Evolutionary conservation across 2,888 invertebrate genomes (phyloP), one percentile per base, ranked within the genome.

Genomic region (Dolichopus griseipennis): DNA sequence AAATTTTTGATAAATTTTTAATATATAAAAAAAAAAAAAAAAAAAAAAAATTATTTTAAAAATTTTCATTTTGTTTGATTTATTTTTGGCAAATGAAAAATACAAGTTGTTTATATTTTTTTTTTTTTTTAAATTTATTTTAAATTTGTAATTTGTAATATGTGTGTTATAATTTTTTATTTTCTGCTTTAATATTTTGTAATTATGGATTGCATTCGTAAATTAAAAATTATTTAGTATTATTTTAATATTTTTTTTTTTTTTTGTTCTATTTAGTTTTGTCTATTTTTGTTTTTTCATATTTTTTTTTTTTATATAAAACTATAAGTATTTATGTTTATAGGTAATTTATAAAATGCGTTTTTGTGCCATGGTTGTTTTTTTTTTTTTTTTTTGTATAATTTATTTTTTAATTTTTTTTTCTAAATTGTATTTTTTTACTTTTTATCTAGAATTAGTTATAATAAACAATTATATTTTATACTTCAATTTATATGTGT

Each of bases 371-470:
- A 52, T 52, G 52, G 52, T 52, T 52, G 9, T 52, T 52, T 52
- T 12, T 52, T 4, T 43, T 10, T 43, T 43, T 43, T 15, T 9
- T 52, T 52, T 52, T 52, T 27, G 27, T 18, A 52, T 37, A 37
- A 37, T 37, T 10, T 37, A 10, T 52, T 52, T 12, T 52, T 52
- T 8, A 37, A 18, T n/a, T 3, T 2, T n/a, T n/a, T 52, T 52
- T 52, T 52, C 15, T 52, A 52, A 52, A 18, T 52, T 52, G n/a
- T 72, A 74, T 72, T 72, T 73, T 72, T 70, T 72, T 70, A 52
- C 70, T 65, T 70, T 27, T 37, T 37, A 37, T 37, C 37, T 37
- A 37, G 37, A 37, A 37, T 37, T 37, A 37, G 27, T 27, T 4
- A 27, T 27, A 27, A 27, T 27, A 27, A 27, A 27, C 27, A 27